These are phyloP conservation scores for Myotis brandtii DNA, from an alignment of 2,113 vertebrate species.

Conservation along the genomic window DNA sequence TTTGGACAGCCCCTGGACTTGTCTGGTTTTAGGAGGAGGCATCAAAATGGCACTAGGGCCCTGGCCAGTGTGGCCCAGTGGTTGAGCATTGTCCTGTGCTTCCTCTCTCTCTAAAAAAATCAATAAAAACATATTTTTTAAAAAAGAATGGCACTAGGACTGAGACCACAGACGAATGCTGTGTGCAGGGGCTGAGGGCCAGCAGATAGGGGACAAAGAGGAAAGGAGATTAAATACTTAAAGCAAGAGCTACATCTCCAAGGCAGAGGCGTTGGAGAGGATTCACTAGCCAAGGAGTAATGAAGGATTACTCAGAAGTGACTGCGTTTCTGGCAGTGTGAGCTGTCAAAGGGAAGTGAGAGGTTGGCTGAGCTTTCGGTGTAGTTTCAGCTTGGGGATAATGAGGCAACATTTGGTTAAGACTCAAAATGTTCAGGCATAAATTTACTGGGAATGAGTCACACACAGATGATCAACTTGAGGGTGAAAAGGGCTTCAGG, in stretches of 20 bases:
- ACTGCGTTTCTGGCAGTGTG: background rate
- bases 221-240: background rate
- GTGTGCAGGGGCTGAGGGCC: background rate
- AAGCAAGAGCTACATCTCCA: background rate
- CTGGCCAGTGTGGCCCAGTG: no score
- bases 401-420: slow-evolving; percentile 57
- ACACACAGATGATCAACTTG: background rate
- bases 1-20: background rate
- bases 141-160: no score
- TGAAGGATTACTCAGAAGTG: background rate
- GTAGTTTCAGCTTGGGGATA: slow-evolving; percentile 1
- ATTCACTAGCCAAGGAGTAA: background rate
- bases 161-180: background rate
- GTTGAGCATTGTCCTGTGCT: no score
- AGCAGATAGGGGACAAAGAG: background rate
- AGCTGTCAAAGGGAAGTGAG: background rate
- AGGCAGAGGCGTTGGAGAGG: background rate
- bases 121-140: background rate
- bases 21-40: background rate
- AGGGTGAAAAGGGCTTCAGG: background rate
- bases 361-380: background rate
- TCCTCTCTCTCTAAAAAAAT: background rate
- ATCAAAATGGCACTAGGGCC: no score
- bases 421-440: slow-evolving; percentile 3
- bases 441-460: slow-evolving; percentile 50